Base-by-base conservation (phyloP, 2,113 vertebrate species). In the Campylomormyrus numenius region DNA sequence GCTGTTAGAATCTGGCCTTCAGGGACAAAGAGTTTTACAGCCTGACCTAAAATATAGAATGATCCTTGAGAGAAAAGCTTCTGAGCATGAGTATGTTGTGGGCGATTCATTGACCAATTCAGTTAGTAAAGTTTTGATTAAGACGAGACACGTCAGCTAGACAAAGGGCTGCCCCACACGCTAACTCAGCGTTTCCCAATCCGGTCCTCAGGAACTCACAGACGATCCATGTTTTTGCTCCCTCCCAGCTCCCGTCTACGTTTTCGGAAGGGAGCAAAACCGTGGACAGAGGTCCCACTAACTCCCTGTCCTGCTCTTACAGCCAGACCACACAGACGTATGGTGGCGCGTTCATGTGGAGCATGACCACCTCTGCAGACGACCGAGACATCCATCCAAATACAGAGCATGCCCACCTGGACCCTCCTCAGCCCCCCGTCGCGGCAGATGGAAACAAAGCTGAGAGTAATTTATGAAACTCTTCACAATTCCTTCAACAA, bases 401-500 rank as follows among this genome's bases (percentile, higher is more conserved):
- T 53, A 53, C 39, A n/a, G 85, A 35, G 48, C 49, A 35, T 52
- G 24, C 2, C 48, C 46, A 13, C 13, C 7, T 3, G 10, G 85
- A 53, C 85, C n/a, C n/a, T 27, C n/a, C 49, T 31, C 83, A 13
- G 42, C 45, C 27, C 70, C 70, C 89, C 27, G n/a, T 62, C 62
- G 1, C n/a, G 31, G 86, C 46, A 11, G 56, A 87, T 50, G 35
- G 49, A 84, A 53, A 35, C 85, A 50, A 87, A 42, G 85, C 17
- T 42, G 85, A 87, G 50, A 87, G 85, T 53, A 56, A 53, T 53
- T 53, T 53, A 87, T 52, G 50, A 87, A 80, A 56, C 66, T 52
- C 17, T 88, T 58, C 9, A 88, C 58, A 88, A 87, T 74, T 48
- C 42, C 86, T 83, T 89, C 50, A 93, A 93, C 93, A 94, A 93